Conservation (phyloP, 2,797 vertebrate species). For the Salmo trutta region DNA sequence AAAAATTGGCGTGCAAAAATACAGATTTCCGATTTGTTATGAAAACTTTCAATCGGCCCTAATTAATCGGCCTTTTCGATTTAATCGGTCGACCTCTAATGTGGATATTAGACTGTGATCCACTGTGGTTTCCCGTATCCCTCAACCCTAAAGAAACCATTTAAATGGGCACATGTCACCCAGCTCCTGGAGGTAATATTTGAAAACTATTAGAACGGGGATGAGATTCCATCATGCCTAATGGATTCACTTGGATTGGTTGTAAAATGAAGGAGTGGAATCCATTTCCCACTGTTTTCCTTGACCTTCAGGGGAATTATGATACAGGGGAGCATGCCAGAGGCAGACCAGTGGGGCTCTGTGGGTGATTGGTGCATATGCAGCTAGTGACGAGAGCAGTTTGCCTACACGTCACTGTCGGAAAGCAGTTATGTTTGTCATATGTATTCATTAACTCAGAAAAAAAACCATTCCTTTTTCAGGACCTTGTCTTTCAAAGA, state of each 20-base stretch:
- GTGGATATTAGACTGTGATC: conserved; percentile 16
- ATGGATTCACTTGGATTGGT: conserved; percentile 32
- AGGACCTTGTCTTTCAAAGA: too few species aligned
- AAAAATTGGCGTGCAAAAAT: too few species aligned
- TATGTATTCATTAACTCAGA: not conserved
- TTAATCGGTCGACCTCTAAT: not conserved
- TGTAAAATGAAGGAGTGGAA: conserved; percentile 38
- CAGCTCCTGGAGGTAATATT: conserved; percentile 21
- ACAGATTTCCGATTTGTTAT: too few species aligned
- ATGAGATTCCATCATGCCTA: conserved; percentile 27
- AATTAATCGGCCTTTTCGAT: too few species aligned
- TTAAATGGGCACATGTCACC: conserved; percentile 17
- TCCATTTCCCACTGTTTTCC: conserved; percentile 27
- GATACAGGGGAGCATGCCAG: conserved; percentile 29
- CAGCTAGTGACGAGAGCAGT: not conserved
- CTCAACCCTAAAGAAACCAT: conserved; percentile 14
- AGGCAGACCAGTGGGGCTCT: not conserved
- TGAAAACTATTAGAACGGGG: conserved; percentile 32
- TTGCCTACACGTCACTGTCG: not conserved
- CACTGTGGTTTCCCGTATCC: conserved; percentile 3
- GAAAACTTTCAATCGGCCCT: too few species aligned
- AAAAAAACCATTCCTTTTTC: too few species aligned
- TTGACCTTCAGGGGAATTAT: conserved; percentile 52
- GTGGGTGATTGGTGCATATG: conserved; percentile 9
- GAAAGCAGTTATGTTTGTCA: not conserved